Percentiles rank a stretch among this genome's conserved stretches.
phyloP scores from a whole-genome alignment of 2,797 vertebrate genomes.

The Aeoliscus strigatus region DNA sequence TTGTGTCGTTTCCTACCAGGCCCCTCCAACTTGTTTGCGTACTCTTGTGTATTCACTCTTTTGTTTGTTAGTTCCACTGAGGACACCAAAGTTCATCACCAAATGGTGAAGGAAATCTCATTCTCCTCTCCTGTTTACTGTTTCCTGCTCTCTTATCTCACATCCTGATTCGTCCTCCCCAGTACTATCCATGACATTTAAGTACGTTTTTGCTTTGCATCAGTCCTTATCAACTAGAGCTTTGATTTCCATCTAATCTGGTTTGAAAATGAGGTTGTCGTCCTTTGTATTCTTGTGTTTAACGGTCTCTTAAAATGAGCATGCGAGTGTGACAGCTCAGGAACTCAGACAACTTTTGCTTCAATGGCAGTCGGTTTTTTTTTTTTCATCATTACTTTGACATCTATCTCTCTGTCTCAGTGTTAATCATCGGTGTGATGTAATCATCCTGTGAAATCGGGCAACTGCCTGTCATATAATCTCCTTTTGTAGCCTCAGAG shows the following conservation, averaged over 20 bases:
- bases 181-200: background rate
- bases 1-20: no score
- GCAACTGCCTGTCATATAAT: slow-evolving; percentile 14
- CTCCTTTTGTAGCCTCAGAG: slow-evolving; percentile 6
- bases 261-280: background rate
- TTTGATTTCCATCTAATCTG: background rate
- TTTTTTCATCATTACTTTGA: slow-evolving; percentile 19
- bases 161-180: background rate
- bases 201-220: background rate
- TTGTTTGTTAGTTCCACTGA: no score
- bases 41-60: no score
- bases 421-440: slow-evolving; percentile 8
- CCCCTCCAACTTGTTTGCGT: no score
- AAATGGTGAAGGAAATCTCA: no score
- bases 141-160: slow-evolving; percentile 5
- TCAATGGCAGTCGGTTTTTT: slow-evolving; percentile 14
- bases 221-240: slow-evolving; percentile 1
- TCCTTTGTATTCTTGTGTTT: background rate
- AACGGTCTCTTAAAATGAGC: no score
- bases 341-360: slow-evolving; percentile 1
- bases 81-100: no score
- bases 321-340: slow-evolving; percentile 6
- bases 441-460: slow-evolving; percentile 25
- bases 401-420: slow-evolving; percentile 17
- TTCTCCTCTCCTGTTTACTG: no score